Evolutionary conservation across 2,797 vertebrate genomes (phyloP).

Genomic region (Syngnathus acus): DNA sequence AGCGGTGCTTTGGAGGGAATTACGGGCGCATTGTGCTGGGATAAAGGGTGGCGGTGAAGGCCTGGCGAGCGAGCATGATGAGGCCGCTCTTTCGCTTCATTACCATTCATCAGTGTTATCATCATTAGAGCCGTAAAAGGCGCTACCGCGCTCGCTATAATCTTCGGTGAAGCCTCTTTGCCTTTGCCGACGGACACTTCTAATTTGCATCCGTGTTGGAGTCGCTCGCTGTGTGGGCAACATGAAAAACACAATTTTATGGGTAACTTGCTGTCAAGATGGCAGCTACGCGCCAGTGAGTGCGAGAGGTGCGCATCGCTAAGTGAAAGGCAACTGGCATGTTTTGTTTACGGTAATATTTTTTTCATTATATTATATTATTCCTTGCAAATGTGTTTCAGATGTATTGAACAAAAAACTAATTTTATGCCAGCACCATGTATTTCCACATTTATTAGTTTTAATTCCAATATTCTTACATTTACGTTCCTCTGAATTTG

Average conservation of each 20-base stretch:
- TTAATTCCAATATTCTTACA: background rate
- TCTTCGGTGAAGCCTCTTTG: background rate
- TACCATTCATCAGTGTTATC: conserved; percentile 32
- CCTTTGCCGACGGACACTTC: conserved; percentile 15
- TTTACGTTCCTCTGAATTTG: background rate
- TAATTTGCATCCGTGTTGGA: conserved; percentile 37
- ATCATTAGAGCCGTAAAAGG: conserved; percentile 29
- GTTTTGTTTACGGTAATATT: too few relatives aligned
- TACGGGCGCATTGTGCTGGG: conserved; percentile 20
- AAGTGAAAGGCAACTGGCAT: conserved; percentile 11
- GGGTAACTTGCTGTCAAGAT: conserved; percentile 37
- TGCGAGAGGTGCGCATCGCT: background rate
- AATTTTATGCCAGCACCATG: too few relatives aligned
- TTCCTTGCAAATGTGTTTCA: conserved; percentile 3
- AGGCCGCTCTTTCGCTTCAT: conserved; percentile 25
- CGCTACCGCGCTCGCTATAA: conserved; percentile 10
- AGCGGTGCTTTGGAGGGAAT: conserved; percentile 29
- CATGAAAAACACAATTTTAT: conserved; percentile 49
- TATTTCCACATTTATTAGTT: background rate
- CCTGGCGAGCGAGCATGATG: conserved; percentile 16
- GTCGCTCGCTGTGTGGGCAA: conserved; percentile 22
- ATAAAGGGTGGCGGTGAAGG: conserved; percentile 21
- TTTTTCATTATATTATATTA: conserved; percentile 19
- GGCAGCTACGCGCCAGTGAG: conserved; percentile 11
- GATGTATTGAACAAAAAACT: too few relatives aligned